Conservation (phyloP, 2,888 invertebrate species). For the Phyllotreta cruciferae region DNA sequence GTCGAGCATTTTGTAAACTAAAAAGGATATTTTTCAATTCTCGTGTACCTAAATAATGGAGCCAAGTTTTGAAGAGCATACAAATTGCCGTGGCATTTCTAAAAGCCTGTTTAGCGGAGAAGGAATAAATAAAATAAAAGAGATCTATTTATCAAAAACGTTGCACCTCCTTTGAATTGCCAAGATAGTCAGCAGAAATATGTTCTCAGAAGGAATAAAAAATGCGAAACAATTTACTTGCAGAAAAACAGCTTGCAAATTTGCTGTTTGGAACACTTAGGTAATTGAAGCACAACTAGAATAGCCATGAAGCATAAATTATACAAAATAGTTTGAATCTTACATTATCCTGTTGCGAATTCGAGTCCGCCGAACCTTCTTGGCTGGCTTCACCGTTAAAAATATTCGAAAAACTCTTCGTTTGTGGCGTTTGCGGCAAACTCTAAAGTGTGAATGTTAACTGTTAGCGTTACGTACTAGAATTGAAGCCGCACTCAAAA, state of each 20-base stretch:
- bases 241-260: background rate
- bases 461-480: conserved; percentile 14
- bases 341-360: conserved; percentile 59
- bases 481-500: conserved; percentile 3
- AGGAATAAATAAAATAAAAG: background rate
- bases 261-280: background rate
- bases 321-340: conserved; percentile 38
- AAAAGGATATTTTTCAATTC: no score
- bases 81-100: background rate
- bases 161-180: background rate
- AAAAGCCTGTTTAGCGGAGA: background rate
- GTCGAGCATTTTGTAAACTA: no score
- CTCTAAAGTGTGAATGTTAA: conserved; percentile 59
- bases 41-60: background rate
- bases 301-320: conserved; percentile 1
- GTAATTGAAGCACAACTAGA: conserved; percentile 2
- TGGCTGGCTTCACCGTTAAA: conserved; percentile 57
- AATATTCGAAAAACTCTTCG: conserved; percentile 56
- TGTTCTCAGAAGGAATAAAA: background rate
- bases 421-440: conserved; percentile 67
- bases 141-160: background rate
- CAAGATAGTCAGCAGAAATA: conserved; percentile 4
- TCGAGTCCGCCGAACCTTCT: conserved; percentile 54
- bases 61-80: conserved; percentile 1
- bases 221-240: background rate